These are phyloP conservation scores for Brachyptera risi DNA, from an alignment of 2,888 invertebrate species.

Conservation along the genomic window DNA sequence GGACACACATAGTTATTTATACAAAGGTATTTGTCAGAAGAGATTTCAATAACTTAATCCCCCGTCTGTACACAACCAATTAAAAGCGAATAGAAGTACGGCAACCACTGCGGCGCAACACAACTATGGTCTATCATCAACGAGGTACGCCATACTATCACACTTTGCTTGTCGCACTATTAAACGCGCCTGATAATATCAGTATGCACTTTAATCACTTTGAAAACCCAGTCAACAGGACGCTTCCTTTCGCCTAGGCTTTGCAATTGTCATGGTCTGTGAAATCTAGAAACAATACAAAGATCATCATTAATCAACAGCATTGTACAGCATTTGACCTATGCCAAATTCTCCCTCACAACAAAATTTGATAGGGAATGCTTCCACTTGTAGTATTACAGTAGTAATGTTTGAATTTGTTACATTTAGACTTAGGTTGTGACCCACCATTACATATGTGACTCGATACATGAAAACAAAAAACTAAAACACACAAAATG, in stretches of 20 bases:
- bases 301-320: too few relatives aligned
- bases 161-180: slow-evolving; percentile 18
- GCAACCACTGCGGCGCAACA: too few relatives aligned
- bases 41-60: slow-evolving; percentile 1
- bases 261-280: slow-evolving; percentile 74
- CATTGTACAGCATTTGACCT: too few relatives aligned
- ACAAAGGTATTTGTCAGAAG: slow-evolving; percentile 24
- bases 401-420: too few relatives aligned
- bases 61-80: slow-evolving; percentile 13
- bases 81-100: slow-evolving; percentile 14
- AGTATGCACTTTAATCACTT: slow-evolving; percentile 28
- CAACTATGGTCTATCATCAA: slow-evolving; percentile 7
- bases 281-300: slow-evolving; percentile 54
- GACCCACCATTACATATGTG: too few relatives aligned
- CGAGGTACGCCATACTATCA: slow-evolving; percentile 10
- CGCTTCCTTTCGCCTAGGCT: slow-evolving; percentile 45
- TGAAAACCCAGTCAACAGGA: slow-evolving; percentile 48
- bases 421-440: too few relatives aligned
- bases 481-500: too few relatives aligned
- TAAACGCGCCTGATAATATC: background rate
- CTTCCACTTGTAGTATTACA: too few relatives aligned
- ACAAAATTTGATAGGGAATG: too few relatives aligned
- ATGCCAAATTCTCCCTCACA: too few relatives aligned
- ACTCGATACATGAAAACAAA: too few relatives aligned
- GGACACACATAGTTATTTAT: slow-evolving; percentile 23